Conservation (phyloP, 2,113 vertebrate species). For the Eulemur macaco region DNA sequence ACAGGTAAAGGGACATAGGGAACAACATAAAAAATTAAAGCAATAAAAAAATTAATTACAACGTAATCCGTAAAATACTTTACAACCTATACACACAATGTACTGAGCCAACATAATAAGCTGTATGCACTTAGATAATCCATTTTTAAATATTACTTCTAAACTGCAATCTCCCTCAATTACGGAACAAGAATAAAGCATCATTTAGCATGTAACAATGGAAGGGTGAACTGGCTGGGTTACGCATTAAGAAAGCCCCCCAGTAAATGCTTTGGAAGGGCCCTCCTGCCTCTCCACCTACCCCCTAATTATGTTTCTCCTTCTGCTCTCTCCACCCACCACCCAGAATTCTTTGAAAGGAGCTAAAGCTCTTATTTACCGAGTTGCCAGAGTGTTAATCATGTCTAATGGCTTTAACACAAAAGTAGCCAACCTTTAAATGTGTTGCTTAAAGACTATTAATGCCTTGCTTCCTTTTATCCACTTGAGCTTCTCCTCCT, state of each 20-base stretch:
- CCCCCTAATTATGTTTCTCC: slow-evolving; percentile 66
- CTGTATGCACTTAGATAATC: slow-evolving; percentile 73
- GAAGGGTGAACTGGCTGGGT: slow-evolving; percentile 48
- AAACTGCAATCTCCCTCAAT: slow-evolving; percentile 74
- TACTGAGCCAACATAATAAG: slow-evolving; percentile 64
- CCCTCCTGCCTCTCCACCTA: slow-evolving; percentile 49
- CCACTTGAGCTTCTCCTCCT: slow-evolving; percentile 1
- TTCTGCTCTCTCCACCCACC: slow-evolving; percentile 62
- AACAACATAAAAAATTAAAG: slow-evolving; percentile 54
- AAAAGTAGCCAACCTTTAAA: slow-evolving; percentile 68
- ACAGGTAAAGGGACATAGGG: background rate
- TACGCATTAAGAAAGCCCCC: slow-evolving; percentile 42
- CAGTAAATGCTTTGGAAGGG: slow-evolving; percentile 24
- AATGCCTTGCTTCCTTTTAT: slow-evolving; percentile 19
- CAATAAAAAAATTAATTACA: slow-evolving; percentile 76
- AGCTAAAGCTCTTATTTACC: slow-evolving; percentile 67
- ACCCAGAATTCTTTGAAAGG: slow-evolving; percentile 59
- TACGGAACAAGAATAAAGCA: slow-evolving; percentile 68
- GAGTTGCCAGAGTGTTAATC: slow-evolving; percentile 66
- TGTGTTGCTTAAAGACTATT: slow-evolving; percentile 39
- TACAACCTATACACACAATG: slow-evolving; percentile 60
- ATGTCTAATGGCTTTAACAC: slow-evolving; percentile 69
- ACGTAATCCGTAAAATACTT: slow-evolving; percentile 71
- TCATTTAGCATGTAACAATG: slow-evolving; percentile 49
- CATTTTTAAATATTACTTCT: slow-evolving; percentile 75